phyloP scores from a whole-genome alignment of 2,888 invertebrate genomes.

The Andrena bucephala region DNA sequence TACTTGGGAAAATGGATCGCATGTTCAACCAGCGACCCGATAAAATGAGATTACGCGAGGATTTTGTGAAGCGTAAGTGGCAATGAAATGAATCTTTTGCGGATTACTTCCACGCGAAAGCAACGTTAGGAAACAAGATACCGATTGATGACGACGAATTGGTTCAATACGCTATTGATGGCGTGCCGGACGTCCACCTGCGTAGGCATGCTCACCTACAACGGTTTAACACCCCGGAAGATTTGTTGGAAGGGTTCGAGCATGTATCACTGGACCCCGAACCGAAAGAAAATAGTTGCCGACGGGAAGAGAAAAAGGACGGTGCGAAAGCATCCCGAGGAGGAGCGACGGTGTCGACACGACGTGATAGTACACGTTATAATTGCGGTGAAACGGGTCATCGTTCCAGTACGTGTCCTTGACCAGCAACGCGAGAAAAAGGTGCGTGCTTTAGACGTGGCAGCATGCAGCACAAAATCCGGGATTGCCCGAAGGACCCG shows the following conservation, averaged over 20 bases:
- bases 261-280: not conserved
- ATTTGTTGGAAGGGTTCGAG: slow-evolving; percentile 4
- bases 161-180: not conserved
- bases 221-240: not conserved
- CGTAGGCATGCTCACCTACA: slow-evolving; percentile 4
- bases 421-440: not conserved
- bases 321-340: not conserved
- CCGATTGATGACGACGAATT: not conserved
- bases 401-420: not conserved
- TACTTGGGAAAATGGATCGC: not conserved
- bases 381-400: not conserved
- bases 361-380: not conserved
- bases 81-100: not conserved
- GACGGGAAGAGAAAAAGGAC: slow-evolving; percentile 20
- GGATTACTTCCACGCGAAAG: not conserved
- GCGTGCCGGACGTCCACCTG: not conserved
- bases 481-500: slow-evolving; percentile 1
- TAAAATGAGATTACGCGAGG: not conserved
- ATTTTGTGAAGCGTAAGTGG: not conserved
- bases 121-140: slow-evolving; percentile 8
- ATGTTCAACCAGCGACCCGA: slow-evolving; percentile 10
- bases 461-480: not conserved
- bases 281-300: not conserved
- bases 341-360: not conserved
- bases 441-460: slow-evolving; percentile 5